Percentiles rank a stretch among this genome's conserved stretches.
Evolutionary conservation across 2,888 invertebrate genomes (phyloP).

Genomic region (Nezara viridula): DNA sequence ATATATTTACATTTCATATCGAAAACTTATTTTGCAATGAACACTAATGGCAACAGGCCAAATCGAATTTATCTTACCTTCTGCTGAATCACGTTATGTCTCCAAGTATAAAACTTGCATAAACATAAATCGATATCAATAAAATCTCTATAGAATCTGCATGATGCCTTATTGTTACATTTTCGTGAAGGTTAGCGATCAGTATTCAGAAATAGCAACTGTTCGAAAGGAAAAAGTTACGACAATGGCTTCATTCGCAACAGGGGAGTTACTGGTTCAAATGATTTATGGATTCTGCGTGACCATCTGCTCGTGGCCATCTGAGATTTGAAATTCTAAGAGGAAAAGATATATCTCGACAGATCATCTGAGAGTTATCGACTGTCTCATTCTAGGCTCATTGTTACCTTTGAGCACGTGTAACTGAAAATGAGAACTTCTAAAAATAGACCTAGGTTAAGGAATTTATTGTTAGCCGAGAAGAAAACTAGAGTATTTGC

Average conservation of each 20-base stretch:
- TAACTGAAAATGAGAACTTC: not conserved
- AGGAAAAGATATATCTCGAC: not conserved
- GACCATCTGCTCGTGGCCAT: not conserved
- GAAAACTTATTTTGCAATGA: too few species aligned
- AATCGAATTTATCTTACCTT: too few species aligned
- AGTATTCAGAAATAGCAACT: not conserved
- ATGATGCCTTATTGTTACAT: too few species aligned
- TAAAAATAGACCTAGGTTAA: not conserved
- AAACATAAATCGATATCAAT: too few species aligned
- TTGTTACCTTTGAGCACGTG: not conserved
- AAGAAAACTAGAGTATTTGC: not conserved
- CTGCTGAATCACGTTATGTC: too few species aligned
- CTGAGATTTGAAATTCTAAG: conserved; percentile 24
- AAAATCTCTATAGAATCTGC: too few species aligned
- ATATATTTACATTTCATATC: too few species aligned
- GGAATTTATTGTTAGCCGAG: not conserved
- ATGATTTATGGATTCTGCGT: conserved; percentile 1
- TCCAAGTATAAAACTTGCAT: too few species aligned
- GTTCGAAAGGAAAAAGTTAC: not conserved
- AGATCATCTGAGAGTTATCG: not conserved
- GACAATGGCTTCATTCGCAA: not conserved
- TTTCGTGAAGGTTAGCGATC: too few species aligned
- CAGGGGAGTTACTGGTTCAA: not conserved
- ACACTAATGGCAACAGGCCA: too few species aligned
- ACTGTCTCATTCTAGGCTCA: not conserved